Evolutionary conservation across 2,797 vertebrate species (phyloP), one percentile per base, ranked within the genome.

Genomic region (Girardinus metallicus): DNA sequence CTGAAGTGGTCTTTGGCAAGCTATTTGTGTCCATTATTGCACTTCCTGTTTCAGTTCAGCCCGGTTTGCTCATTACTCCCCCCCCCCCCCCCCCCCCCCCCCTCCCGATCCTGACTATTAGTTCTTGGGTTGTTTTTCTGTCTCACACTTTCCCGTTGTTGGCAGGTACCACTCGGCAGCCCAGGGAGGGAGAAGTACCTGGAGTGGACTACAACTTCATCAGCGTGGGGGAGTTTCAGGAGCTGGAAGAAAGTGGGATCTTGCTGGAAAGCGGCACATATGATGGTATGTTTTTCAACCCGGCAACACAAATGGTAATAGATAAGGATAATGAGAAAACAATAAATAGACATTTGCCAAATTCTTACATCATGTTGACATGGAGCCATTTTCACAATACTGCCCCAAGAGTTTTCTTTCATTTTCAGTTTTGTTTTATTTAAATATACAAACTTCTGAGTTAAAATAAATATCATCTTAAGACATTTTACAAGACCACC

Each of bases 161-260:
- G 84, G 79, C 95, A 99, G 99, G 99, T 93, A 99, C 99, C 89
- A 99, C 99, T 16, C 96, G 99, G 89, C 97, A 97, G 93, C 98
- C 99, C 87, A 96, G 99, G 80, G 99, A 99, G 93, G 97, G 97
- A 75, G 99, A 99, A 83, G 98, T 99, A 83, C 98, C 99, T 5
- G 99, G 98, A 49, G 98, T 99, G 93, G 99, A 99, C 95, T 99
- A 99, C 90, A 99, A 99, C 87, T 99, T 99, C 95, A 99, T 99
- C 96, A 96, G 96, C 23, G 97, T 98, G 90, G 98, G 96, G 76
- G 98, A 99, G 84, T 99, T 99, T 77, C 97, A 97, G 73, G 96
- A 97, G 0, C 96, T 99, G 94, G 99, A 99, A 83, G 98, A 99
- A 93, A 97, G 97, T 7, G 98, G 98, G 86, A 96, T 98, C 70